A percentile compares a stretch with the other conserved stretches of the same genome.
Conservation (phyloP, 2,797 vertebrate species). For the Cercopithecus hamlyni region DNA sequence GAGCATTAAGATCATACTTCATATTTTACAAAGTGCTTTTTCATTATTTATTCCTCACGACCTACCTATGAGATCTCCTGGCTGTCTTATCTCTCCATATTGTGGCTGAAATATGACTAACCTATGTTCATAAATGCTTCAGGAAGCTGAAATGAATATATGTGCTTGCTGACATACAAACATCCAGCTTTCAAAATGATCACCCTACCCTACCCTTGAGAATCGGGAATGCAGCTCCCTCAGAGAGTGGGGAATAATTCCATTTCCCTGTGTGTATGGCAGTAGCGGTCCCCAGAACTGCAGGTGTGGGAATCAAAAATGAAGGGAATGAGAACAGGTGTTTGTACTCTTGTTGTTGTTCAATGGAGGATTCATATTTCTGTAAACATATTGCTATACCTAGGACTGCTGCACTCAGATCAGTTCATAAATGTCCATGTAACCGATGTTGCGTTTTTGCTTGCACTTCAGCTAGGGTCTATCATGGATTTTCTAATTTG, state of each 20-base stretch:
- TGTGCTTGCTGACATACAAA: slow-evolving; percentile 52
- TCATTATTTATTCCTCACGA: slow-evolving; percentile 74
- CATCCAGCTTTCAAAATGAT: slow-evolving; percentile 51
- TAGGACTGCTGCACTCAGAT: background rate
- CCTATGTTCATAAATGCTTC: slow-evolving; percentile 70
- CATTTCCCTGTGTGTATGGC: background rate
- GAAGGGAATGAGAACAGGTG: background rate
- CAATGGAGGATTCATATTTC: background rate
- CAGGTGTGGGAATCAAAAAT: background rate
- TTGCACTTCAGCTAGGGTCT: background rate
- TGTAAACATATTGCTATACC: background rate
- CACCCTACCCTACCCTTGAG: slow-evolving; percentile 18
- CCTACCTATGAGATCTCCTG: slow-evolving; percentile 67
- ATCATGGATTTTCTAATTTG: background rate
- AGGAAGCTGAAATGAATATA: slow-evolving; percentile 68
- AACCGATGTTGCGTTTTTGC: background rate
- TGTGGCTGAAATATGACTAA: slow-evolving; percentile 73
- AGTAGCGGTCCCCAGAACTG: background rate
- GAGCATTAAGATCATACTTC: slow-evolving; percentile 55
- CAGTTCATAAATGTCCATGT: background rate
- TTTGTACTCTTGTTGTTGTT: background rate
- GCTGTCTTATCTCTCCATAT: slow-evolving; percentile 65
- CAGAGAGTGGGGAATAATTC: background rate
- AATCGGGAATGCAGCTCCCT: background rate
- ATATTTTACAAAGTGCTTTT: slow-evolving; percentile 73